Conservation (phyloP, 2,797 vertebrate genomes). For the Epinephelus malabaricus region DNA sequence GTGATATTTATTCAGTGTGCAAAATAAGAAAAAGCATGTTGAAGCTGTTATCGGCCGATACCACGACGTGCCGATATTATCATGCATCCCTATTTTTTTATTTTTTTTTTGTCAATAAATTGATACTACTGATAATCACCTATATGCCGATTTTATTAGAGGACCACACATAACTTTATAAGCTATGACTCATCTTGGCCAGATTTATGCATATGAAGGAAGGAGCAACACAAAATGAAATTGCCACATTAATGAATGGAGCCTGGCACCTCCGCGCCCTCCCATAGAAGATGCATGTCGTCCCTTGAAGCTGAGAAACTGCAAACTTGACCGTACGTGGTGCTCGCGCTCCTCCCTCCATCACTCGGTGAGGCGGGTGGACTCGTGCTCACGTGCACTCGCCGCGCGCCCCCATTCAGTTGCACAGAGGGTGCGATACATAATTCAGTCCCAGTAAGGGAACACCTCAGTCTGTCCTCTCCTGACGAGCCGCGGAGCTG, state of each 20-base stretch:
- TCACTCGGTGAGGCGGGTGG: conserved; percentile 30
- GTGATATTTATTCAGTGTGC: too few species aligned
- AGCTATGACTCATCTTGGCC: background rate
- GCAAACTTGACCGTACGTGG: conserved; percentile 38
- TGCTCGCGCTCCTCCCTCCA: conserved; percentile 14
- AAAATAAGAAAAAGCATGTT: too few species aligned
- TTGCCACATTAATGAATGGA: background rate
- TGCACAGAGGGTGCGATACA: conserved; percentile 53
- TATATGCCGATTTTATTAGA: background rate
- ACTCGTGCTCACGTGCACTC: conserved; percentile 48
- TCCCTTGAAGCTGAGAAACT: background rate
- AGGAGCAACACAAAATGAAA: background rate
- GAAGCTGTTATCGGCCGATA: too few species aligned
- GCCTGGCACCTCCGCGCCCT: background rate
- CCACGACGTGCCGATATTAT: too few species aligned
- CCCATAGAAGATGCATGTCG: background rate
- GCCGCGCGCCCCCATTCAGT: conserved; percentile 52
- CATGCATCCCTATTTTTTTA: too few species aligned
- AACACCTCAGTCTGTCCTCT: conserved; percentile 34
- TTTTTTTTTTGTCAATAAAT: too few species aligned
- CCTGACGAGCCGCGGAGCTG: conserved; percentile 24
- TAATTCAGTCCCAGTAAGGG: conserved; percentile 59
- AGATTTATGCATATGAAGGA: accelerated
- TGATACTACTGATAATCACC: background rate
- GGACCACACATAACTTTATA: too few species aligned